Evolutionary conservation across 2,888 invertebrate genomes (phyloP), one percentile per base, ranked within the genome.

Genomic region (Sphaeridia pumilis): DNA sequence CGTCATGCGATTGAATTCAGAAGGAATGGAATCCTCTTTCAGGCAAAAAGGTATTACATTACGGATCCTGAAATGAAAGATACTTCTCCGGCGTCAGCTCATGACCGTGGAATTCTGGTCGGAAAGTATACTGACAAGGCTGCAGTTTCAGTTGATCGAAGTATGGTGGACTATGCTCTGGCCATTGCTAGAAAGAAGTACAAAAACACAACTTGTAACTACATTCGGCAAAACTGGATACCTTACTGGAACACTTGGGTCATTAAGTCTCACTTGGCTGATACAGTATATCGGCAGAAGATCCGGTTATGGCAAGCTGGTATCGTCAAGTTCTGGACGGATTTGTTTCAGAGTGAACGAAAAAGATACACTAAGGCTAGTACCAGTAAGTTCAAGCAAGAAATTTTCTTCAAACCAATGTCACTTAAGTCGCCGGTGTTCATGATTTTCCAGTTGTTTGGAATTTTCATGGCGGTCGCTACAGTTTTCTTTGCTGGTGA

Each of bases 181-280:
- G 49, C 42, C 1, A 43, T 49, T 12, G 20, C 42, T 1, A n/a
- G 42, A 22, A 7, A 2, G 7, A 2, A 28, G 5, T 28, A 36
- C 27, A 27, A 27, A 21, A 26, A 28, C 17, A 27, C 31, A 24
- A 41, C 27, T 21, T 49, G 49, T 22, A 49, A 42, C 43, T 42
- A 14, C 2, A 43, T 49, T 3, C 14, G n/a, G n/a, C 31, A 42
- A 10, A 22, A 3, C 12, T 49, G 42, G 31, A 27, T 22, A 2
- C 25, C 14, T 2, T 49, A 49, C 22, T 49, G 49, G 49, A 25
- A 49, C 27, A 49, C 49, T 22, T 42, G 42, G 49, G 28, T 42
- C 7, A 2, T 49, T 21, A 46, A 46, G 21, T 31, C 31, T 12
- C 49, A 41, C 20, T 41, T 49, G 49, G 31, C 49, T 17, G 49